Conservation (phyloP, 30 jellyfish, hydroid and myxozoan species). For the Pelagia noctiluca region DNA sequence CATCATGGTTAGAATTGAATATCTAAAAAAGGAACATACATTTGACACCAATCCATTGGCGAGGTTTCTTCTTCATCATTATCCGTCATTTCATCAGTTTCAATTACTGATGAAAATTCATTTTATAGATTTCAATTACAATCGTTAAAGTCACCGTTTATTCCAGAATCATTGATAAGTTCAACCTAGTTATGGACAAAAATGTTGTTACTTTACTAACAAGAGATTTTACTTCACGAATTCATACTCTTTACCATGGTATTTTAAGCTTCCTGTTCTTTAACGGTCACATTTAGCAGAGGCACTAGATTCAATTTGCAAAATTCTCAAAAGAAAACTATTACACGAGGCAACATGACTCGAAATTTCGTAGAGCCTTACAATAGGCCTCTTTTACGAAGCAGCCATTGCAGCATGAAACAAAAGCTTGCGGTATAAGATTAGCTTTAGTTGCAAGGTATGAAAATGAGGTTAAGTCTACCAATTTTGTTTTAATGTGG, state of each 20-base stretch:
- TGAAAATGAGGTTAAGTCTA: neutral
- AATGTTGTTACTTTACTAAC: neutral
- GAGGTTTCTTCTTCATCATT: conserved; percentile 14
- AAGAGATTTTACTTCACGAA: conserved; percentile 13
- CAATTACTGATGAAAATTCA: no score
- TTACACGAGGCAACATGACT: conserved; percentile 2
- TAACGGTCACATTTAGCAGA: neutral
- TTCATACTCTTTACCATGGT: neutral
- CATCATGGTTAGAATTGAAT: neutral
- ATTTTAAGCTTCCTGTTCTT: neutral
- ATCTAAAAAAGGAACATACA: conserved; percentile 7
- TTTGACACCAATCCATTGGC: conserved; percentile 8
- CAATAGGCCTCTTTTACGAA: neutral
- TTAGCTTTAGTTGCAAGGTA: neutral
- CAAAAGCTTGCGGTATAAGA: neutral
- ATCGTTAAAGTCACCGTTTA: conserved; percentile 11
- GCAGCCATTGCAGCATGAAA: conserved; percentile 3
- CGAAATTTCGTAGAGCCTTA: neutral
- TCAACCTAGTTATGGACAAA: conserved; percentile 6
- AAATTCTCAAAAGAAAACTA: neutral
- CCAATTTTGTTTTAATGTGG: neutral
- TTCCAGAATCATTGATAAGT: conserved; percentile 13
- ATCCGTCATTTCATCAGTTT: conserved; percentile 17
- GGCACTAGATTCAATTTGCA: neutral
- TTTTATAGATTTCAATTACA: no score